Evolutionary conservation across 23 tunicate genomes (phyloP), one percentile per base, ranked within the genome.

Genomic region (Corella eumyota): DNA sequence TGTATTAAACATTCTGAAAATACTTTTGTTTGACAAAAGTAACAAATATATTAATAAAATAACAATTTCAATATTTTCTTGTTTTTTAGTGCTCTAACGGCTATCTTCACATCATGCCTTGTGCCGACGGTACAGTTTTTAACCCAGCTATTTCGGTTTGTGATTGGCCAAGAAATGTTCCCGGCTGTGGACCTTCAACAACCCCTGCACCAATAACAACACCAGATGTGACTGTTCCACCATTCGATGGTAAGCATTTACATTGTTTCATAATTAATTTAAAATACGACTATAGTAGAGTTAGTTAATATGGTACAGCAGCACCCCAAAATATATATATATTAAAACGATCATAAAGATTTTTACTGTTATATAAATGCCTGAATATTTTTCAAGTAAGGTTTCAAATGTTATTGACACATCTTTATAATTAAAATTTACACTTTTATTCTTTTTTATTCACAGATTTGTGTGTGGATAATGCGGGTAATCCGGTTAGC

Each of bases 1-100:
- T n/a, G n/a, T n/a, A n/a, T n/a, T n/a, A n/a, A n/a, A n/a, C n/a
- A n/a, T n/a, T n/a, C n/a, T n/a, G n/a, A n/a, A n/a, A n/a, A n/a
- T n/a, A n/a, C n/a, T n/a, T n/a, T n/a, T n/a, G n/a, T n/a, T n/a
- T n/a, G n/a, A n/a, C n/a, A 40, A 40, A 40, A 11, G 15, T 9
- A 40, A 9, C 15, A 11, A 40, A 40, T 9, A 40, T 40, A 11
- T 40, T 15, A 9, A 40, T 9, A 40, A 15, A 11, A 9, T 9
- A 40, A 11, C 48, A 15, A 40, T 9, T 40, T 15, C 5, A 51
- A 51, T 27, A 51, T n/a, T 6, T 62, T 62, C n/a, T 25, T 62
- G 17, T 29, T 52, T 19, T 51, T 30, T 28, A 67, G 72, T 67
- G 72, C 61, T 67, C 72, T 3, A 67, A 67, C 25, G 76, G 76